Base-by-base conservation (phyloP, 30 jellyfish, hydroid and myxozoan species). In the Catostylus mosaicus region DNA sequence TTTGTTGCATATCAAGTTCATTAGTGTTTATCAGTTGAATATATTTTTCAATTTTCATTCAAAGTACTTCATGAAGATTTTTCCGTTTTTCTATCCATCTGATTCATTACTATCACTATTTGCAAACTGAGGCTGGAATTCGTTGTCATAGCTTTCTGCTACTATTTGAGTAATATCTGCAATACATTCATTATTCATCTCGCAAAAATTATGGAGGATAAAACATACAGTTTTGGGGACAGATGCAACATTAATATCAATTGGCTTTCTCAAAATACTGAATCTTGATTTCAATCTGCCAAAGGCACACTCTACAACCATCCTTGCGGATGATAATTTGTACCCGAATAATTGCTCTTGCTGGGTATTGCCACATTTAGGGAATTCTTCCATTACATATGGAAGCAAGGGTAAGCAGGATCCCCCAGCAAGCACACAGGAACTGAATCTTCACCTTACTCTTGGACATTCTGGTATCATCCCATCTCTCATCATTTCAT, bases 371-470 rank as follows among this genome's bases (percentile, higher is more conserved):
- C 82, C 88, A 37, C 88, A 89, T 31, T 67, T 52, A 19, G 67
- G 83, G 43, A 56, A 57, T 23, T 72, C 88, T 54, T 88, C 81
- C 97, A 88, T 88, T 9, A 81, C 63, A 65, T 27, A 88, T 37
- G 97, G 90, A 46, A 62, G 47, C 30, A 88, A 29, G 97, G 97
- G 63, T 88, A 88, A 23, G 97, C 97, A 40, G 90, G 90, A 83
- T 81, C 96, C 37, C 88, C 89, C 10, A 79, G 90, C 11, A 65
- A 14, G 36, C 90, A 80, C 32, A 65, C 50, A 6, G 89, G 89
- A 23, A 78, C 81, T 48, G 83, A 67, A 12, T 80, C 90, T 45
- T 80, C 75, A 38, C 36, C 90, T 64, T 80, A 75, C 45, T 69
- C 73, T 82, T 30, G 59, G 35, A 71, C 92, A 82, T 22, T 18